A percentile compares a stretch with the other conserved stretches of the same genome.
phyloP scores from a whole-genome alignment of 2,113 vertebrate genomes.

The Psammodynastes pulverulentus region DNA sequence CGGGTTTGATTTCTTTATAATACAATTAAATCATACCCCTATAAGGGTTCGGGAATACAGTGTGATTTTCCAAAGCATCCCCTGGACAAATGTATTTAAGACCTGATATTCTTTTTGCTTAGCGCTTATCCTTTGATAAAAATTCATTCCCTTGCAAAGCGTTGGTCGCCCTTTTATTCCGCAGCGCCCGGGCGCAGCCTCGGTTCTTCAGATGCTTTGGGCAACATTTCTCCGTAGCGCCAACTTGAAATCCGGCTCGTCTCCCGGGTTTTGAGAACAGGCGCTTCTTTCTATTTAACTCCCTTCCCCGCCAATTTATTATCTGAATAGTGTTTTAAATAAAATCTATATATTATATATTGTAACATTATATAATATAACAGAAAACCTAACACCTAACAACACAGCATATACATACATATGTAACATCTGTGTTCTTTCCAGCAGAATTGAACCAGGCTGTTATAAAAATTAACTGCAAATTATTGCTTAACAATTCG shows the following conservation, averaged over 20 bases:
- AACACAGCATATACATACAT: background rate
- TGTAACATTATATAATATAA: background rate
- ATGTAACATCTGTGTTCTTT: background rate
- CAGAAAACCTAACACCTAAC: too few species aligned
- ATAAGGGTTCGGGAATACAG: background rate
- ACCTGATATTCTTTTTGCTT: background rate
- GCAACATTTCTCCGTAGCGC: background rate
- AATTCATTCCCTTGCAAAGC: background rate
- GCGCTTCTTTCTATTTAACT: background rate
- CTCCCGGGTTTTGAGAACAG: background rate
- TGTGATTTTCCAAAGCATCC: background rate
- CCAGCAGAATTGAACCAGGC: background rate
- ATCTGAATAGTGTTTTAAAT: background rate
- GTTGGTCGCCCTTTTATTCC: background rate
- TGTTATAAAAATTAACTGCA: background rate
- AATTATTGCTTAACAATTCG: background rate
- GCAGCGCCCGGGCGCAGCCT: background rate
- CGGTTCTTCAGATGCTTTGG: background rate
- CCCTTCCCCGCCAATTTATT: background rate
- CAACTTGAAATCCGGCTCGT: background rate
- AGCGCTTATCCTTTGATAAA: background rate
- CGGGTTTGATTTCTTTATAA: background rate
- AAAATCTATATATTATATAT: too few species aligned
- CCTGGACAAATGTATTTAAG: background rate
- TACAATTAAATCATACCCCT: background rate